Evolutionary conservation across 1,140 invertebrate genomes (phyloP).

Genomic region (Pseudobourletiella spinata): DNA sequence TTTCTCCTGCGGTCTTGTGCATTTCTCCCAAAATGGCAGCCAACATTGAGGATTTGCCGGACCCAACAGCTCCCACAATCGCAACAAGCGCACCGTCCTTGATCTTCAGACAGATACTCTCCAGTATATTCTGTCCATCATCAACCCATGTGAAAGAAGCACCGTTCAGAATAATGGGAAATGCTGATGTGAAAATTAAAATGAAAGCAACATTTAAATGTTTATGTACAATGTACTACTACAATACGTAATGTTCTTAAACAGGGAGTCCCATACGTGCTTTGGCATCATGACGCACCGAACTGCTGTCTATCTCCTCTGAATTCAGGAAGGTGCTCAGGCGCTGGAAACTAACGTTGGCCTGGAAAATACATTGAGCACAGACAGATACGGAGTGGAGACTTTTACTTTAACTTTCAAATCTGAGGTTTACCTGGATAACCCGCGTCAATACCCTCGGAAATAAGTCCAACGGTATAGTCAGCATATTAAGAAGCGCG

Average conservation of each 20-base stretch:
- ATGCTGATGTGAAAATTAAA: too few relatives aligned
- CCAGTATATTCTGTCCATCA: too few relatives aligned
- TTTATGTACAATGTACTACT: too few relatives aligned
- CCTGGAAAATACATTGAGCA: conserved; percentile 25
- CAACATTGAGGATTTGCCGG: conserved; percentile 50
- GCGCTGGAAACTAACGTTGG: conserved; percentile 38
- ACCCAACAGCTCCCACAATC: conserved; percentile 49
- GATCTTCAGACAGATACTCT: too few relatives aligned
- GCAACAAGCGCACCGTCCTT: conserved; percentile 44
- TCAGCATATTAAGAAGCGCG: conserved; percentile 19
- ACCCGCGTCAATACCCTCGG: conserved; percentile 42
- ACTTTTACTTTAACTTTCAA: neutral
- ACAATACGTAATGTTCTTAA: too few relatives aligned
- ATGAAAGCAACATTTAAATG: too few relatives aligned
- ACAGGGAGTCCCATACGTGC: too few relatives aligned
- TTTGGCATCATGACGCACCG: conserved; percentile 30
- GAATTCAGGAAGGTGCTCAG: conserved; percentile 40
- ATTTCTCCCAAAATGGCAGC: conserved; percentile 48
- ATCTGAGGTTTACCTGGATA: neutral
- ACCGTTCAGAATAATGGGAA: too few relatives aligned
- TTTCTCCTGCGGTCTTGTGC: conserved; percentile 41
- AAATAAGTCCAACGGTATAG: conserved; percentile 49
- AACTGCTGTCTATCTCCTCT: conserved; percentile 37
- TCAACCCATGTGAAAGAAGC: too few relatives aligned
- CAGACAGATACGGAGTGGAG: neutral